These are phyloP conservation scores for Gastrophryne carolinensis DNA, from an alignment of 2,797 vertebrate species.

Conservation along the genomic window DNA sequence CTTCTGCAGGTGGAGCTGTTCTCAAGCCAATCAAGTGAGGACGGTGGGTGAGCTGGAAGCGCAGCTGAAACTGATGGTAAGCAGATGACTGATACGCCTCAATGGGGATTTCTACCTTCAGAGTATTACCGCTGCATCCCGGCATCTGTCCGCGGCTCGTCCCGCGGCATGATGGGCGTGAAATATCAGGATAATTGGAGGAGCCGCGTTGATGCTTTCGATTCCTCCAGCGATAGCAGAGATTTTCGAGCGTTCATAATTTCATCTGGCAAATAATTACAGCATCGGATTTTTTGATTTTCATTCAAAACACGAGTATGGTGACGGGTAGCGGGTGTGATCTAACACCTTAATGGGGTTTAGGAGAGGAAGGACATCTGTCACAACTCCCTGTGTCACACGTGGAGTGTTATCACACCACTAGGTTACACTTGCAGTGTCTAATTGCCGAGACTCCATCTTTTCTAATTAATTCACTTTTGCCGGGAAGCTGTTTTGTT, in stretches of 20 bases:
- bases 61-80: conserved; percentile 64
- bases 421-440: conserved; percentile 29
- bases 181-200: not conserved
- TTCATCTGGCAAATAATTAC: not conserved
- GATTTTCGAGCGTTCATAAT: not conserved
- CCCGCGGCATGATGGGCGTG: no score
- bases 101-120: no score
- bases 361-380: conserved; percentile 35
- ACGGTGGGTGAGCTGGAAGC: conserved; percentile 64
- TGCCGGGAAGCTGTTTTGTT: not conserved
- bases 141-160: no score
- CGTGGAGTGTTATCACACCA: conserved; percentile 24
- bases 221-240: not conserved
- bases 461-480: not conserved
- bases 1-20: conserved; percentile 52
- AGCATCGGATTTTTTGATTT: not conserved
- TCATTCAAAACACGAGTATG: not conserved
- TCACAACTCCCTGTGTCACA: not conserved
- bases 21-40: conserved; percentile 39
- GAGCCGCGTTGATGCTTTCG: not conserved
- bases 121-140: no score
- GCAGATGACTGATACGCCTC: no score
- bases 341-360: conserved; percentile 12
- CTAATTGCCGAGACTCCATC: not conserved
- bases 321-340: conserved; percentile 17